These are phyloP conservation scores for Micromesistius poutassou DNA, from an alignment of 2,797 vertebrate species.

Conservation along the genomic window DNA sequence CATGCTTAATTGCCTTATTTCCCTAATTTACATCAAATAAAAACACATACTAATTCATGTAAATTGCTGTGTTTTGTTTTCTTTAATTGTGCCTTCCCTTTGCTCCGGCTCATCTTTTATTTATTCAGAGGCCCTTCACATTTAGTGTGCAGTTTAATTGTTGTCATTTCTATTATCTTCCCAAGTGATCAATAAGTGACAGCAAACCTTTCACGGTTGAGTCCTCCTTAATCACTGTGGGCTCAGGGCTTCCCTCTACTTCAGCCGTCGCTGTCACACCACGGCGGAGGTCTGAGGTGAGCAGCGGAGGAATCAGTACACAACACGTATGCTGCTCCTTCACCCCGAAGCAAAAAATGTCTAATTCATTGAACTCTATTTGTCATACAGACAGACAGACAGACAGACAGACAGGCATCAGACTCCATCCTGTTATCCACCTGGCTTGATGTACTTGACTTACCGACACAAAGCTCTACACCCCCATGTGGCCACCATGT, in stretches of 20 bases:
- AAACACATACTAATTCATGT: neutral
- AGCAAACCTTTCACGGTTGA: constrained; percentile 20
- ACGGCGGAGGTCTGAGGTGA: constrained; percentile 48
- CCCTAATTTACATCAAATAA: constrained; percentile 26
- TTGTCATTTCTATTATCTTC: neutral
- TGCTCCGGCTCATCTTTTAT: neutral
- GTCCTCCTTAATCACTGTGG: constrained; percentile 33
- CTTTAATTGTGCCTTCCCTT: neutral
- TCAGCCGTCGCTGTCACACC: constrained; percentile 49
- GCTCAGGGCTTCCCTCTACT: constrained; percentile 21
- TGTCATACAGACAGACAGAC: constrained; percentile 17
- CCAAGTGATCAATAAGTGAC: constrained; percentile 22
- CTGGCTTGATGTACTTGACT: neutral
- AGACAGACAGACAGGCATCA: constrained; percentile 5
- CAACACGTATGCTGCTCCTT: constrained; percentile 41
- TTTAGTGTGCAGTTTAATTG: neutral
- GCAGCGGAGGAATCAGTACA: constrained; percentile 45
- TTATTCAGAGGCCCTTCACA: neutral
- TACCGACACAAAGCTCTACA: neutral
- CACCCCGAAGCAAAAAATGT: constrained; percentile 37
- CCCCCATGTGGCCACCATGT: no score
- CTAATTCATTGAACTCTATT: constrained; percentile 36
- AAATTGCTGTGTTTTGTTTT: neutral
- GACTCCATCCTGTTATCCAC: constrained; percentile 13
- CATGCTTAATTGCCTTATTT: constrained; percentile 26